A percentile compares a stretch with the other conserved stretches of the same genome.
Conservation (phyloP, 30 jellyfish, hydroid and myxozoan species). For the Hydractinia symbiolongicarpus region DNA sequence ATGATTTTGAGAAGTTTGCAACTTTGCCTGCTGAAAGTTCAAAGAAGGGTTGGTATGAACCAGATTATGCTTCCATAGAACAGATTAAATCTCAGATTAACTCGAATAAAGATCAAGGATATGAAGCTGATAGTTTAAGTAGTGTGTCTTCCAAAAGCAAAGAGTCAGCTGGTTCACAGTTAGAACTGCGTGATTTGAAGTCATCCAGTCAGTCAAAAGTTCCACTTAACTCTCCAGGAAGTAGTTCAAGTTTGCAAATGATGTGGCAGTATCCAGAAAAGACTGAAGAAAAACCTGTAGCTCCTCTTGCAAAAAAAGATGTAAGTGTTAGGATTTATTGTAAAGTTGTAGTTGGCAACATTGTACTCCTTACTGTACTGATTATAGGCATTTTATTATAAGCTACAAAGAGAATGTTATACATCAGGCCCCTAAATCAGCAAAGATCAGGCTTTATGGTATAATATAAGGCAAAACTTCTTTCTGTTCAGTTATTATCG, state of each 20-base stretch:
- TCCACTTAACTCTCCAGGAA: slow-evolving; percentile 42
- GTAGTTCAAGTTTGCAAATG: slow-evolving; percentile 1
- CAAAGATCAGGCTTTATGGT: no score
- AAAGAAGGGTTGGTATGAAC: slow-evolving; percentile 37
- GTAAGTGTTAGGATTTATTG: slow-evolving; percentile 18
- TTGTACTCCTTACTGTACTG: neutral
- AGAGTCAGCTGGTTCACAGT: slow-evolving; percentile 86
- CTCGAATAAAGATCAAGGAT: slow-evolving; percentile 46
- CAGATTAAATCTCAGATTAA: slow-evolving; percentile 38
- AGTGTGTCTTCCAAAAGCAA: slow-evolving; percentile 75
- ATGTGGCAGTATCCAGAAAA: slow-evolving; percentile 27
- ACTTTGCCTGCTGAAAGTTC: slow-evolving; percentile 41
- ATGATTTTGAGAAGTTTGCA: slow-evolving; percentile 43
- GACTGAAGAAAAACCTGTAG: slow-evolving; percentile 48
- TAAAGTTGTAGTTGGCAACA: neutral
- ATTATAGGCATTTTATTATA: neutral
- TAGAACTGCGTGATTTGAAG: slow-evolving; percentile 41
- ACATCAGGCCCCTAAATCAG: no score
- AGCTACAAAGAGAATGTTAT: no score
- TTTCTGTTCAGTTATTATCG: no score
- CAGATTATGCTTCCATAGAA: slow-evolving; percentile 44
- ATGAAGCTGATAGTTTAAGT: slow-evolving; percentile 86
- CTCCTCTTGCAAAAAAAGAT: slow-evolving; percentile 85
- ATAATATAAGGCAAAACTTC: no score
- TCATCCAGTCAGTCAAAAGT: slow-evolving; percentile 8